Conservation (phyloP, 2,888 invertebrate species). For the Leptopterna dolabrata region DNA sequence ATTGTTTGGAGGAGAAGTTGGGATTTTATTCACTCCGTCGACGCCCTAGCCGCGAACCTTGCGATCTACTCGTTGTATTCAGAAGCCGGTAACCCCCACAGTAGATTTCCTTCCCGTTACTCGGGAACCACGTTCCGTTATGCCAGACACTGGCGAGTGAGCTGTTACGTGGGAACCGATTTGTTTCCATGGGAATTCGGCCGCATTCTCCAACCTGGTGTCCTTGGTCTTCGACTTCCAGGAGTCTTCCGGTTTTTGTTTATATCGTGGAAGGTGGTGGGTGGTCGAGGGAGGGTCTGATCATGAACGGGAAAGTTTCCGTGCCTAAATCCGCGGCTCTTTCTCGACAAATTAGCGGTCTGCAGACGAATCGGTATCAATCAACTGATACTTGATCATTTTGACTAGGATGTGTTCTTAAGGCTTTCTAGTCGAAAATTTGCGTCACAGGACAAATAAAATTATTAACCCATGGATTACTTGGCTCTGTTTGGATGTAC, state of each 20-base stretch:
- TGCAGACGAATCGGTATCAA: too few species aligned
- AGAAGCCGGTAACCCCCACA: not conserved
- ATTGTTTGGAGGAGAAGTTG: too few species aligned
- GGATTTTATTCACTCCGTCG: too few species aligned
- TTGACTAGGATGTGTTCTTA: too few species aligned
- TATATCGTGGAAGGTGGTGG: not conserved
- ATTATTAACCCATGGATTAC: too few species aligned
- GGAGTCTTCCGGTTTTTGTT: slow-evolving; percentile 1
- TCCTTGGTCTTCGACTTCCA: not conserved
- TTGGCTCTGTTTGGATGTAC: too few species aligned
- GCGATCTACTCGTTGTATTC: too few species aligned
- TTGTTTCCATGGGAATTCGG: not conserved
- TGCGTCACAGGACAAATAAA: too few species aligned
- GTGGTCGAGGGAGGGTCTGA: not conserved
- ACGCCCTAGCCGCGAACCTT: too few species aligned
- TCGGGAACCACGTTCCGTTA: not conserved
- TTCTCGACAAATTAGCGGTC: not conserved
- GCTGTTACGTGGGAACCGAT: not conserved
- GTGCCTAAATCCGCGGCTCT: not conserved
- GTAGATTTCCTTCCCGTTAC: slow-evolving; percentile 1
- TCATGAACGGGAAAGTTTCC: not conserved
- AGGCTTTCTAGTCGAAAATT: too few species aligned
- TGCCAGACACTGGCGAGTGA: not conserved
- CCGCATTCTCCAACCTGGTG: not conserved
- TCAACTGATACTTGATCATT: too few species aligned